Base-by-base conservation (phyloP, 2,797 vertebrate species). In the Sphaeramia orbicularis region DNA sequence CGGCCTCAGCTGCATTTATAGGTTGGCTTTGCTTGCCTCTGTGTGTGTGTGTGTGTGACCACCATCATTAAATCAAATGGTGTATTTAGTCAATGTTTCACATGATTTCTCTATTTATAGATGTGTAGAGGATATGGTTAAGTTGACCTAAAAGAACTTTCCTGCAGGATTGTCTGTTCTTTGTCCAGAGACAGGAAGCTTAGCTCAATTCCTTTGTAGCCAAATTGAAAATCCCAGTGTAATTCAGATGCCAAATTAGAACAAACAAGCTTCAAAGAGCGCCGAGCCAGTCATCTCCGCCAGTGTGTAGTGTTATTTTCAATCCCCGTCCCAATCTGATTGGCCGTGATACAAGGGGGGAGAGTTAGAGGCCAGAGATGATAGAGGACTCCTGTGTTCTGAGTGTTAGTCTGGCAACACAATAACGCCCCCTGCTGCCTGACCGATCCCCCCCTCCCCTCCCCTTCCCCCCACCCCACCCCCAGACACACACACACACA, bases 341-440 rank as follows among this genome's bases (percentile, higher is more conserved):
- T 82, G 80, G 78, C 76, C 50, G 44, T 11, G 43, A 58, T 65
- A 56, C 71, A 71, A 43, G 55, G 37, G 68, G 21, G 35, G 47
- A 21, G 44, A 49, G 65, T 12, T 55, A 65, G 72, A 63, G 75
- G 63, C 75, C 53, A 37, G 68, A 24, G 49, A 79, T 57, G 68
- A 77, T 38, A 61, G 55, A 74, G 44, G 57, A 59, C 49, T 36
- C 43, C 56, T 61, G 73, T 30, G 61, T 18, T 69, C 59, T 71
- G 14, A 37, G 61, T 79, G 38, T 11, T 35, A 58, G 21, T 85
- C 75, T 81, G 65, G 71, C 84, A 84, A 90, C 76, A 85, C 91
- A 92, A 88, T 78, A 84, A 70, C 86, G 89, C 92, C 93, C 91
- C 89, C 92, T 92, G 89, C 90, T 90, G 93, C 51, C 64, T 59